A percentile compares a stretch with the other conserved stretches of the same genome.
Evolutionary conservation across 2,113 vertebrate genomes (phyloP).

Genomic region (Cryptomyrus ogoouensis): DNA sequence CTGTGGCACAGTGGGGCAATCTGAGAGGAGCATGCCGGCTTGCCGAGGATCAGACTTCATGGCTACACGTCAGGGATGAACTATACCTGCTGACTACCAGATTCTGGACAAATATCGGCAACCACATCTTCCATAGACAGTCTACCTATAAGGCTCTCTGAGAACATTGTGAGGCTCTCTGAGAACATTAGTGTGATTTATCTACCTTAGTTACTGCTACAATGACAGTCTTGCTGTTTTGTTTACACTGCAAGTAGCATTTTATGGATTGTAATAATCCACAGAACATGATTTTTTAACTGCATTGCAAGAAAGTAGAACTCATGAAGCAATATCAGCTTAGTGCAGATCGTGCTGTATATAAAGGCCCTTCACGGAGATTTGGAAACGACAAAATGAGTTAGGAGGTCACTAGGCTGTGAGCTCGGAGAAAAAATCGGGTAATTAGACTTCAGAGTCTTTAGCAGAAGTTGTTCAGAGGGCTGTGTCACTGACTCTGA

Average conservation of each 20-base stretch:
- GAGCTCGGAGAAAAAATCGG: not conserved
- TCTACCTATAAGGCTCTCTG: not conserved
- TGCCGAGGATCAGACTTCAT: not conserved
- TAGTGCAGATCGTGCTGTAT: not conserved
- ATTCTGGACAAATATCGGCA: not conserved
- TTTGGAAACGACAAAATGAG: not conserved
- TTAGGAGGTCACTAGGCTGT: not conserved
- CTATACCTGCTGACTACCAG: not conserved
- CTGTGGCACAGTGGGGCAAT: not conserved
- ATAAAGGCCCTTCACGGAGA: not conserved
- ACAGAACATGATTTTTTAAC: constrained; percentile 1
- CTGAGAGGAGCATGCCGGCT: not conserved
- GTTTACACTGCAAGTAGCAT: not conserved
- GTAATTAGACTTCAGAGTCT: not conserved
- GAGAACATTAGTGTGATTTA: not conserved
- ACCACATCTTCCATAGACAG: not conserved
- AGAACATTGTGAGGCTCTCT: not conserved
- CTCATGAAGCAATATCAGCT: not conserved
- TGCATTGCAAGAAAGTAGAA: not conserved
- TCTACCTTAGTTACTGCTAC: not conserved
- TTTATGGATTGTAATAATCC: constrained; percentile 5
- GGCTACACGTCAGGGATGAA: not conserved
- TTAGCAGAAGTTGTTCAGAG: not conserved
- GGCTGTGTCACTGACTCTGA: not conserved
- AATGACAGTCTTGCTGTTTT: not conserved